phyloP scores from a whole-genome alignment of 53 echinoderm and acorn worm genomes.

The Stichopus horrens region DNA sequence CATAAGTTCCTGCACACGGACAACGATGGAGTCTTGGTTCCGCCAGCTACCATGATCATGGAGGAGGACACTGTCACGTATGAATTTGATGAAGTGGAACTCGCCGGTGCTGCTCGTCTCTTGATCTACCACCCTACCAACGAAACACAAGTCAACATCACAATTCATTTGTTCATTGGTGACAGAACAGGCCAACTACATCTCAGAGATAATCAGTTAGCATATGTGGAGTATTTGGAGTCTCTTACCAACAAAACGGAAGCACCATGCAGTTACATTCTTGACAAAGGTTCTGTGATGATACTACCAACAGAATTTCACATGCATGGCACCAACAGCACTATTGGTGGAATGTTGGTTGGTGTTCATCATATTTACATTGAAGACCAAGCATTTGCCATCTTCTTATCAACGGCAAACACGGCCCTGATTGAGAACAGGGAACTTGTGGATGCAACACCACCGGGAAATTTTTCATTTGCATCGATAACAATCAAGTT shows the following conservation, averaged over 20 bases:
- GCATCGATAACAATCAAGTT: slow-evolving; percentile 80
- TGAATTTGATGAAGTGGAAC: slow-evolving; percentile 88
- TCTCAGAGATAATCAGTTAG: slow-evolving; percentile 75
- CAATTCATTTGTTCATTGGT: slow-evolving; percentile 81
- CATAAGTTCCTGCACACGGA: slow-evolving; percentile 80
- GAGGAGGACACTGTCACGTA: slow-evolving; percentile 64
- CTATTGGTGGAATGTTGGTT: slow-evolving; percentile 69
- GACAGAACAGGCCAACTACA: slow-evolving; percentile 86
- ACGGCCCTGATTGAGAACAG: slow-evolving; percentile 77
- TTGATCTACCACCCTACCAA: slow-evolving; percentile 83
- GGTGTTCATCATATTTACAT: slow-evolving; percentile 89
- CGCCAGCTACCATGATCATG: slow-evolving; percentile 79
- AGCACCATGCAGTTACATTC: slow-evolving; percentile 84
- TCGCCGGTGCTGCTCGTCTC: slow-evolving; percentile 77
- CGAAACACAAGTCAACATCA: slow-evolving; percentile 76
- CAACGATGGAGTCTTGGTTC: slow-evolving; percentile 77
- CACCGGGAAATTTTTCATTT: slow-evolving; percentile 91
- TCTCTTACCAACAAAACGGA: slow-evolving; percentile 80
- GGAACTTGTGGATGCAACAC: slow-evolving; percentile 64
- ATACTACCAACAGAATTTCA: slow-evolving; percentile 87
- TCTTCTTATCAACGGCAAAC: slow-evolving; percentile 77
- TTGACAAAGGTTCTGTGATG: slow-evolving; percentile 65
- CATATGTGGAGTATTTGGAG: slow-evolving; percentile 76
- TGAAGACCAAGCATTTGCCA: slow-evolving; percentile 72
- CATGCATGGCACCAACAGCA: slow-evolving; percentile 89